These are phyloP conservation scores for Astur gentilis DNA, from an alignment of 2,113 vertebrate genomes.

Conservation along the genomic window DNA sequence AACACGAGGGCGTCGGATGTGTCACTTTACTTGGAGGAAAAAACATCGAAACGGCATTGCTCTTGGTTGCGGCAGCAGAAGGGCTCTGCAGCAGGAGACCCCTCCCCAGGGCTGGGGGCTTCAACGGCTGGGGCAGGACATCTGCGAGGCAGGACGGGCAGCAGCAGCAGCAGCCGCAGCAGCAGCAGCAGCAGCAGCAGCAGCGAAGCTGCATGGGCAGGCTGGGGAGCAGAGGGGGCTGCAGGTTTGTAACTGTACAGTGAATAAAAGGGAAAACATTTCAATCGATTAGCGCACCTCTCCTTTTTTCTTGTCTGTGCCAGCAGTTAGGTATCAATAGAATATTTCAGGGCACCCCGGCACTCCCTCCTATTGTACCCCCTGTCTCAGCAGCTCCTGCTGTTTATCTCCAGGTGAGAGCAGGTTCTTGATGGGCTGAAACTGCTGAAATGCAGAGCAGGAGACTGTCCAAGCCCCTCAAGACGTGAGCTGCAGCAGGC, in stretches of 20 bases:
- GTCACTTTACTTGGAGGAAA: neutral
- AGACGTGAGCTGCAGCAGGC: neutral
- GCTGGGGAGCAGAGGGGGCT: neutral
- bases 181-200: neutral
- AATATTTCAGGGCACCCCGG: neutral
- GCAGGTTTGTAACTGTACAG: neutral
- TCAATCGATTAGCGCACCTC: neutral
- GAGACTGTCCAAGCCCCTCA: neutral
- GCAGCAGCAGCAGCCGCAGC: neutral
- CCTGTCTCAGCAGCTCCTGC: neutral
- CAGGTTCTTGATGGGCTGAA: neutral
- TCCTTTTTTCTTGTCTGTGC: neutral
- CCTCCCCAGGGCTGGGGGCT: neutral
- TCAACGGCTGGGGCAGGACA: fast-evolving
- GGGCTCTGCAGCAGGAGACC: neutral
- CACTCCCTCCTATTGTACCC: neutral
- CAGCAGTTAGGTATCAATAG: neutral
- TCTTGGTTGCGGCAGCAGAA: neutral
- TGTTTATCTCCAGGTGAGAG: neutral
- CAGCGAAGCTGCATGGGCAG: fast-evolving
- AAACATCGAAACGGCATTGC: neutral
- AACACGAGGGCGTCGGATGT: fast-evolving
- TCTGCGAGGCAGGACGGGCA: neutral
- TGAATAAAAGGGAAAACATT: neutral
- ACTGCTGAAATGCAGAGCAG: neutral